Conservation (phyloP, 1,140 invertebrate species). For the Trypoxylus dichotomus region DNA sequence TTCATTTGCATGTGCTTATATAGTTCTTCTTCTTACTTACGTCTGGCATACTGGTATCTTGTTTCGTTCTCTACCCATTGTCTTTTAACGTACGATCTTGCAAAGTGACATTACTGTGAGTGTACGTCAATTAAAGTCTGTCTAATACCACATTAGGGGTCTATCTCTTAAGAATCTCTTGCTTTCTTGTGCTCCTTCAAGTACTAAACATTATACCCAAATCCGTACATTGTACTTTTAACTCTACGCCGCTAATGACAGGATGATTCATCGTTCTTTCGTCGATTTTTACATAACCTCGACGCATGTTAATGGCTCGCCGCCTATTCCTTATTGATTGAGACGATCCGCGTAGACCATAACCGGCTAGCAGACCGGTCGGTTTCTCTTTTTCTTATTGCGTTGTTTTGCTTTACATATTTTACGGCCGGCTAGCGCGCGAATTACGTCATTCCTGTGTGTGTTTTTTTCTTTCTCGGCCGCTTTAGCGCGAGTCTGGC, state of each 20-base stretch:
- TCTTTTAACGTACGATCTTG: too few species aligned
- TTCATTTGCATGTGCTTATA: too few species aligned
- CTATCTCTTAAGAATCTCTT: too few species aligned
- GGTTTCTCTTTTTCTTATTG: constrained; percentile 2
- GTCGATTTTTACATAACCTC: not conserved
- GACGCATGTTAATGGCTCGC: not conserved
- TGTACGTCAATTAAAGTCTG: too few species aligned
- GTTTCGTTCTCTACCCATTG: too few species aligned
- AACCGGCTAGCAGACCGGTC: not conserved
- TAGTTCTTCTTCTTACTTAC: too few species aligned
- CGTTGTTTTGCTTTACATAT: not conserved
- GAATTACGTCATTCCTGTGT: not conserved
- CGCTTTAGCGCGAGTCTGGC: not conserved
- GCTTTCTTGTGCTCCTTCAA: too few species aligned
- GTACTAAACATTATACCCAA: too few species aligned
- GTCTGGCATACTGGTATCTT: too few species aligned
- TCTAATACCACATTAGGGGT: too few species aligned
- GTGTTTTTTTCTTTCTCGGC: not conserved
- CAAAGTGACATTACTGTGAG: too few species aligned
- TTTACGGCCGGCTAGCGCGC: not conserved
- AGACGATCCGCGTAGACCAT: not conserved
- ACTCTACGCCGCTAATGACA: not conserved
- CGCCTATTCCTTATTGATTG: not conserved
- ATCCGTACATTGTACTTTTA: too few species aligned
- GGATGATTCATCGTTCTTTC: not conserved